Conservation (phyloP, 2,113 vertebrate species). For the Podocnemis expansa region DNA sequence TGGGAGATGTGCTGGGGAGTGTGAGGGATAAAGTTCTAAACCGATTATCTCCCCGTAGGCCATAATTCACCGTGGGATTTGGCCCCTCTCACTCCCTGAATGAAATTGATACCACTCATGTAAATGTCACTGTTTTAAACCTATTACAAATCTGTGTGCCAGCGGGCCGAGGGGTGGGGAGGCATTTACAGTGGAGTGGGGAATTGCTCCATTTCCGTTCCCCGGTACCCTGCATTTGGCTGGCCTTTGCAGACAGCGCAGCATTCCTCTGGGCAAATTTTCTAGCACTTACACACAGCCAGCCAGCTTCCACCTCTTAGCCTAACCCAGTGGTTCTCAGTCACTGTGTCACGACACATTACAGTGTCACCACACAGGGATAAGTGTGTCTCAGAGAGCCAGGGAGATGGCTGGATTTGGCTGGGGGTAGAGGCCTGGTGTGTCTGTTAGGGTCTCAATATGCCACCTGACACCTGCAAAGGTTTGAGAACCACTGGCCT, state of each 20-base stretch:
- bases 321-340: no score
- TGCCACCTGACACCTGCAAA: no score
- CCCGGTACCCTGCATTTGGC: neutral
- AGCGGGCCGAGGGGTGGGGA: neutral
- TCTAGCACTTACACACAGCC: neutral
- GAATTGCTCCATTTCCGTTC: neutral
- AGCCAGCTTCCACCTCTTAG: neutral
- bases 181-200: neutral
- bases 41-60: neutral
- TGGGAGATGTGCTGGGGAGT: neutral
- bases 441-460: no score
- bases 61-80: neutral
- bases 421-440: no score
- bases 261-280: fast-evolving
- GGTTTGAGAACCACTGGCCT: no score
- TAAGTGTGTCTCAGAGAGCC: no score
- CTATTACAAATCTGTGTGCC: neutral
- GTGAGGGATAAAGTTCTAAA: neutral
- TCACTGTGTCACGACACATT: no score
- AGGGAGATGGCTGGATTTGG: no score
- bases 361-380: no score
- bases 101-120: neutral
- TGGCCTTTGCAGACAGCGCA: neutral
- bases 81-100: neutral
- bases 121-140: neutral